A percentile compares a stretch with the other conserved stretches of the same genome.
phyloP scores from a whole-genome alignment of 2,797 vertebrate species.

The Malacoraja senta region DNA sequence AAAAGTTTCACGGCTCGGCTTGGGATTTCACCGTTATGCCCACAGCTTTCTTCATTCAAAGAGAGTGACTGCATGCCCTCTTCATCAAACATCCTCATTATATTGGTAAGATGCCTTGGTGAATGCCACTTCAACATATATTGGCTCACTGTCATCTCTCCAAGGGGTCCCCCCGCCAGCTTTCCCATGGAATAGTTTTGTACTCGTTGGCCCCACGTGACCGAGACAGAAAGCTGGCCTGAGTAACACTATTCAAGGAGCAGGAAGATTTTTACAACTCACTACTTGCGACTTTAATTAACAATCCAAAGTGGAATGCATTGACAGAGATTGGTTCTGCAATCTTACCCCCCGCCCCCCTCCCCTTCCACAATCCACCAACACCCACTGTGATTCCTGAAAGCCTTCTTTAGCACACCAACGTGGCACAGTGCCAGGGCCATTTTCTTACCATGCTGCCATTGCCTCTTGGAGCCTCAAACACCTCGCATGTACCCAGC shows the following conservation, averaged over 20 bases:
- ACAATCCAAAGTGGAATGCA: background rate
- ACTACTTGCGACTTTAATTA: constrained; percentile 4
- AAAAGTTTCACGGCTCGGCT: background rate
- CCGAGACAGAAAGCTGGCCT: background rate
- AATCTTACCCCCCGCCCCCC: background rate
- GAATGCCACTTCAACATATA: constrained; percentile 21
- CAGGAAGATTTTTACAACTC: constrained; percentile 24
- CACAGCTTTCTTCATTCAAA: background rate
- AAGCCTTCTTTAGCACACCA: constrained; percentile 1
- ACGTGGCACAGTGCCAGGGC: background rate
- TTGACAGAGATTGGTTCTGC: background rate
- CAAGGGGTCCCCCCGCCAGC: constrained; percentile 12
- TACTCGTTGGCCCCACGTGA: constrained; percentile 1
- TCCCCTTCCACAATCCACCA: too few species aligned
- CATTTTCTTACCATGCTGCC: background rate
- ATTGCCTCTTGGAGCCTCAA: background rate
- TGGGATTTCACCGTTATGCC: background rate
- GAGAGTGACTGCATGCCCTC: background rate
- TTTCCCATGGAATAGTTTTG: constrained; percentile 19
- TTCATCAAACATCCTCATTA: constrained; percentile 13
- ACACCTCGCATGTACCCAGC: background rate
- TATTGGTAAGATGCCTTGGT: constrained; percentile 14
- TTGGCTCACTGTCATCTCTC: background rate
- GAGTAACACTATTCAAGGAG: constrained; percentile 3
- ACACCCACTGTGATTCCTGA: background rate